Percentiles rank a stretch among this genome's conserved stretches.
Evolutionary conservation across 2,113 vertebrate species (phyloP).

Genomic region (Trochalopteron elliotii): DNA sequence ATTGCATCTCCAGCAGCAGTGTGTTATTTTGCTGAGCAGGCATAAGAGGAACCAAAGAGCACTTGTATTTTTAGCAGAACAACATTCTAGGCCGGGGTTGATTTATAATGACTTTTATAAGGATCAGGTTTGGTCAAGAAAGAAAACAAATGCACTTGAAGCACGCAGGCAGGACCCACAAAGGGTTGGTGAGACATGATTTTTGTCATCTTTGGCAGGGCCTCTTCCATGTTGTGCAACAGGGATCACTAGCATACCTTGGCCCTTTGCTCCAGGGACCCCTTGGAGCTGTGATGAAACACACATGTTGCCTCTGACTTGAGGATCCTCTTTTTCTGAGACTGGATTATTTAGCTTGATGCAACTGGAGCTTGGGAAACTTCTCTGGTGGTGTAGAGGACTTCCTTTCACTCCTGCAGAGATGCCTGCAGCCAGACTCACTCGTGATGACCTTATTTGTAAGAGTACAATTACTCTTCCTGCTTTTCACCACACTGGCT

Average conservation of each 20-base stretch:
- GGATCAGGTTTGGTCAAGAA: background rate
- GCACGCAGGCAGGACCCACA: background rate
- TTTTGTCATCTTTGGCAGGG: background rate
- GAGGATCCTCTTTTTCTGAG: background rate
- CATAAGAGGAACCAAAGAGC: background rate
- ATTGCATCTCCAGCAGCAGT: background rate
- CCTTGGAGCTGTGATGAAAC: background rate
- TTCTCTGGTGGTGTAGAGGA: background rate
- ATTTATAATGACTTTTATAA: background rate
- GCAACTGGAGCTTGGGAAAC: background rate
- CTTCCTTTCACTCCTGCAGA: background rate
- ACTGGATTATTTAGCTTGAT: background rate
- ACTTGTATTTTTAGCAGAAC: background rate
- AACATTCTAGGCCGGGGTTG: background rate
- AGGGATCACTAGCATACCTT: background rate
- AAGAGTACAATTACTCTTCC: background rate
- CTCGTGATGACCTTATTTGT: background rate
- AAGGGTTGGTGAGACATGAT: background rate
- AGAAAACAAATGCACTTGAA: background rate
- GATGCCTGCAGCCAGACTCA: background rate
- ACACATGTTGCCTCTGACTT: background rate
- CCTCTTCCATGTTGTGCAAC: background rate
- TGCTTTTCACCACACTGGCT: background rate
- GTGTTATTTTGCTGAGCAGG: background rate
- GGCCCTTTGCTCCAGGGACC: background rate